Evolutionary conservation across 2,888 invertebrate species (phyloP).

Genomic region (Calameuta filiformis): DNA sequence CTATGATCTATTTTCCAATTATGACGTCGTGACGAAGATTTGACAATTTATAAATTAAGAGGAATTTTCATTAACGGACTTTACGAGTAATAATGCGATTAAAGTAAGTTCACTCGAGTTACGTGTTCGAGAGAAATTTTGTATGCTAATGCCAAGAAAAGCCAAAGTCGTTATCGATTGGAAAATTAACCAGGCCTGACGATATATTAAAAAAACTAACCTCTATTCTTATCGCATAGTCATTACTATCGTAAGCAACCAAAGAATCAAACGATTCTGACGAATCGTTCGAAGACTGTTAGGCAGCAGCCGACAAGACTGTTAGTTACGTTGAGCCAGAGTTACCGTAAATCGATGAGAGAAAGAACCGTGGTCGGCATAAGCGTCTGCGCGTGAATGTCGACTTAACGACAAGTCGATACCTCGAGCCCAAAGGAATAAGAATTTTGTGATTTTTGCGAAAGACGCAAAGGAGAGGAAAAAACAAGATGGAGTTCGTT

Average conservation of each 20-base stretch:
- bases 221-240: conserved; percentile 15
- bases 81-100: background rate
- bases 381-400: background rate
- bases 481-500: background rate
- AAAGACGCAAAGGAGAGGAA: background rate
- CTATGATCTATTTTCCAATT: background rate
- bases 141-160: background rate
- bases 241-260: conserved; percentile 6
- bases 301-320: background rate
- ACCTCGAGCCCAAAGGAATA: background rate
- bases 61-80: background rate
- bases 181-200: background rate
- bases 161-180: background rate
- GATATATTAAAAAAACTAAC: background rate
- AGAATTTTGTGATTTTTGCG: background rate
- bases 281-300: background rate
- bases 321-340: background rate
- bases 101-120: background rate
- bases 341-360: background rate
- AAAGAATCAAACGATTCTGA: conserved; percentile 14
- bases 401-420: background rate
- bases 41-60: background rate
- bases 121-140: background rate
- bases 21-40: background rate
- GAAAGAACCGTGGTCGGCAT: background rate